A percentile compares a stretch with the other conserved stretches of the same genome.
Conservation (phyloP, 2,888 invertebrate genomes). For the Cryptosula pallasiana region DNA sequence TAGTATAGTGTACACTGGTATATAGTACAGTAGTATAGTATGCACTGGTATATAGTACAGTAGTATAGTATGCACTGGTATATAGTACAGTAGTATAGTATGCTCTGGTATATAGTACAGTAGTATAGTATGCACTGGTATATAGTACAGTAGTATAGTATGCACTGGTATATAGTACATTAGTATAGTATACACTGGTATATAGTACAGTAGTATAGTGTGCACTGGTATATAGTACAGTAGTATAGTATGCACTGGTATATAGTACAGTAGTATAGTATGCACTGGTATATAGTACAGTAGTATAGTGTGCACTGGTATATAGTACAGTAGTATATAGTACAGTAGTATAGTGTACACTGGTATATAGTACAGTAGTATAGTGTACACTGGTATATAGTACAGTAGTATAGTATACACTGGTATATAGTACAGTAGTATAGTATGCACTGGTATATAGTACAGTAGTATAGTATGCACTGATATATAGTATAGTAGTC, state of each 20-base stretch:
- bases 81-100: too few species aligned
- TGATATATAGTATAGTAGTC: too few species aligned
- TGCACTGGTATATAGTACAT: background rate
- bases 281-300: background rate
- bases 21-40: background rate
- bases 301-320: too few species aligned
- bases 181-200: background rate
- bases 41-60: too few species aligned
- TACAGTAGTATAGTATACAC: background rate
- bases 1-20: too few species aligned
- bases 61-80: too few species aligned
- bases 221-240: background rate
- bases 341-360: too few species aligned
- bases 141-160: background rate
- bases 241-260: background rate
- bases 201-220: slow-evolving; percentile 2
- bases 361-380: too few species aligned
- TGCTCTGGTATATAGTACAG: too few species aligned
- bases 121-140: too few species aligned
- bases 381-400: background rate
- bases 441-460: background rate
- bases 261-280: background rate
- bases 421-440: background rate
- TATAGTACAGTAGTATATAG: too few species aligned
- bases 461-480: too few species aligned